Evolutionary conservation across 2,888 invertebrate species (phyloP).

Genomic region (Drosophila meridiana): DNA sequence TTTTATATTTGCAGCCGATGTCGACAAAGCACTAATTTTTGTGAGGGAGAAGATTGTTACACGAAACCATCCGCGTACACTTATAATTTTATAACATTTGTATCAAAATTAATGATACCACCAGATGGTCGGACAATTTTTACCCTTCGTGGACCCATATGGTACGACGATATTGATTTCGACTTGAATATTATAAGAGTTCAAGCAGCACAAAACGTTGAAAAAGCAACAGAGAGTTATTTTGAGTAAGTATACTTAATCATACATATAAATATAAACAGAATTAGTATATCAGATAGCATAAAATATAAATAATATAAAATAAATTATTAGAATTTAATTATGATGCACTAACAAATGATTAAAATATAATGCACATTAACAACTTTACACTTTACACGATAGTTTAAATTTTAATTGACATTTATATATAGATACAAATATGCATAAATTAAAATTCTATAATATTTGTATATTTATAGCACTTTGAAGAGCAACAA

Average conservation of each 20-base stretch:
- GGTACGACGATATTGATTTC: conserved; percentile 91
- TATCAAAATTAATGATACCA: conserved; percentile 92
- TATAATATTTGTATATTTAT: conserved; percentile 43
- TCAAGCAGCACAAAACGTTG: conserved; percentile 88
- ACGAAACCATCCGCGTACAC: conserved; percentile 94
- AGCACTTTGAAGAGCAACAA: conserved; percentile 87
- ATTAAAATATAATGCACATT: too few relatives aligned
- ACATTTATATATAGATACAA: background rate
- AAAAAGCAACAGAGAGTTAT: conserved; percentile 87
- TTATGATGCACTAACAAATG: too few relatives aligned
- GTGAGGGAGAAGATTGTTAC: conserved; percentile 91
- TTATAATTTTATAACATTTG: conserved; percentile 97
- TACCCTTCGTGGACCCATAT: conserved; percentile 93
- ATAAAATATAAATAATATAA: too few relatives aligned
- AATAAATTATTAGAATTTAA: too few relatives aligned
- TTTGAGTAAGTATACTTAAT: conserved; percentile 86
- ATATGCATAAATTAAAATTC: background rate
- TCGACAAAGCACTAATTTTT: conserved; percentile 89
- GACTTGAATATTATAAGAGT: conserved; percentile 89
- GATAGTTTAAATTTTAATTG: background rate
- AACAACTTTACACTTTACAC: too few relatives aligned
- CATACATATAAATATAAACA: background rate
- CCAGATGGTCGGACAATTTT: conserved; percentile 89
- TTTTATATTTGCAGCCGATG: conserved; percentile 89
- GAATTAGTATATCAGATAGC: background rate